Conservation (phyloP, 2,797 vertebrate species). For the Fundulus diaphanus region DNA sequence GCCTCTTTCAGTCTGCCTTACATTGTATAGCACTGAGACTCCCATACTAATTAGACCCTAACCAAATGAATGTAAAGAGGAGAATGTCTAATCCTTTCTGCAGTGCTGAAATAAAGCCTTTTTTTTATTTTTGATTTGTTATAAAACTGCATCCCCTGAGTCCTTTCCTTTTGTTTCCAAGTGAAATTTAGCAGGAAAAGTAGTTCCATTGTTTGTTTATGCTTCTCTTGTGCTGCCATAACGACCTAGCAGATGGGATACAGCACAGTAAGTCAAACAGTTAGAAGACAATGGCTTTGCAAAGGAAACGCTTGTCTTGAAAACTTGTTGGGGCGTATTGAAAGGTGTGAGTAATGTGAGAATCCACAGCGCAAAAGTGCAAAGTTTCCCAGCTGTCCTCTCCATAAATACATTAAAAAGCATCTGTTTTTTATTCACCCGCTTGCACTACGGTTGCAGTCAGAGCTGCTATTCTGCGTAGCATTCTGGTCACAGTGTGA, state of each 20-base stretch:
- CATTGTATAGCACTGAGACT: constrained; percentile 53
- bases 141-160: constrained; percentile 48
- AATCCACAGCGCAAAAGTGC: constrained; percentile 7
- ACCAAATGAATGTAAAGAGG: constrained; percentile 70
- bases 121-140: background rate
- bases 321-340: constrained; percentile 18
- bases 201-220: constrained; percentile 59
- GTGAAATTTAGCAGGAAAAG: constrained; percentile 41
- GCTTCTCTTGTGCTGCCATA: constrained; percentile 67
- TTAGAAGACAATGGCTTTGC: constrained; percentile 38
- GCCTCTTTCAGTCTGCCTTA: constrained; percentile 46
- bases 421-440: constrained; percentile 49
- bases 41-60: constrained; percentile 71
- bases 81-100: constrained; percentile 37
- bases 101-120: constrained; percentile 40
- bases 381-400: constrained; percentile 56
- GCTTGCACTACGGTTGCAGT: constrained; percentile 28
- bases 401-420: constrained; percentile 50
- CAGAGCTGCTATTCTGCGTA: constrained; percentile 48
- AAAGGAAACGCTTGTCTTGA: constrained; percentile 16
- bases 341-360: constrained; percentile 18
- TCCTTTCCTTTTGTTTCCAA: constrained; percentile 42
- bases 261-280: constrained; percentile 59
- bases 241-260: constrained; percentile 68
- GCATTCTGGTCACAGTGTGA: constrained; percentile 74